A percentile compares a stretch with the other conserved stretches of the same genome.
phyloP scores from a whole-genome alignment of 2,113 vertebrate species.

The Trematomus loennbergii region DNA sequence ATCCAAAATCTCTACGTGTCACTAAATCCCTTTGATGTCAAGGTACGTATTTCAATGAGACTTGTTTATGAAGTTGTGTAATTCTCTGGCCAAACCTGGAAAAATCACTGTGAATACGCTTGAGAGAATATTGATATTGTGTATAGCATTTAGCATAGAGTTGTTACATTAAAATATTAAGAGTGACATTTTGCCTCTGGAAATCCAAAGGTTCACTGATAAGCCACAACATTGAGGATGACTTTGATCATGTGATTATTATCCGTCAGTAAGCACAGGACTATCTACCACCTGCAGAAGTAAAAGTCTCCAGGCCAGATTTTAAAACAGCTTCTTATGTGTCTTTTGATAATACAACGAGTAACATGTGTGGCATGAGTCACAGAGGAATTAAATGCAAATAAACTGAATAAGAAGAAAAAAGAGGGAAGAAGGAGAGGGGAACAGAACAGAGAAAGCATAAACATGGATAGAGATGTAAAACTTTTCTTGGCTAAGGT shows the following conservation, averaged over 20 bases:
- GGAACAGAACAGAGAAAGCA: slow-evolving; percentile 23
- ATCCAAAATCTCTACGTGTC: background rate
- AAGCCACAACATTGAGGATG: too few species aligned
- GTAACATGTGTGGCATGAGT: slow-evolving; percentile 36
- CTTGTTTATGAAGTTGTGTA: background rate
- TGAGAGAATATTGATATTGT: too few species aligned
- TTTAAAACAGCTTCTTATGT: slow-evolving; percentile 38
- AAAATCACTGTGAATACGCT: background rate
- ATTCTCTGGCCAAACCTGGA: background rate
- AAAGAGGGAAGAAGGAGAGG: background rate
- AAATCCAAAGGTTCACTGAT: too few species aligned
- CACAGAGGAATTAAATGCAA: slow-evolving; percentile 30
- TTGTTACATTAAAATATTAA: too few species aligned
- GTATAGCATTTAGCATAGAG: too few species aligned
- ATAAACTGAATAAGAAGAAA: slow-evolving; percentile 19
- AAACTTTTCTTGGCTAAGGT: slow-evolving; percentile 67
- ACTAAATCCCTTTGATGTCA: background rate
- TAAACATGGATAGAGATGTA: slow-evolving; percentile 67
- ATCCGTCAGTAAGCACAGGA: too few species aligned
- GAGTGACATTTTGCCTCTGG: too few species aligned
- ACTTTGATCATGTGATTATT: too few species aligned
- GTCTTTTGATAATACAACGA: slow-evolving; percentile 36
- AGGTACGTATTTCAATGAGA: background rate
- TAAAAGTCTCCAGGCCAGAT: background rate
- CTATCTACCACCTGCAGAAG: background rate